phyloP scores from a whole-genome alignment of 2,797 vertebrate species.

The Coendou prehensilis region DNA sequence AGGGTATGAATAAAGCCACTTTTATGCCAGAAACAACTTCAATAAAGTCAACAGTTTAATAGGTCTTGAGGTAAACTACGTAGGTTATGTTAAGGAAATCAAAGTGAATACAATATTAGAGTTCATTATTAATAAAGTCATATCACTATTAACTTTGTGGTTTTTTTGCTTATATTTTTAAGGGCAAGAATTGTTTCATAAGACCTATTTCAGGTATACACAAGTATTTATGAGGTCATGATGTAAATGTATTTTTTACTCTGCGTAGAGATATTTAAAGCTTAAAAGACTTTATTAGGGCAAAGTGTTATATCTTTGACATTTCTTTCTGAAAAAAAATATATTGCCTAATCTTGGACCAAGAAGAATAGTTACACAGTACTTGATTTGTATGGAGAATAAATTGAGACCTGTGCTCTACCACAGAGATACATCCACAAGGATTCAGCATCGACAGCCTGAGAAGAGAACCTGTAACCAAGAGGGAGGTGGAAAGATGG shows the following conservation, averaged over 20 bases:
- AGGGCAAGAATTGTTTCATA: neutral
- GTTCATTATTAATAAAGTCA: neutral
- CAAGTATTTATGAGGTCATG: neutral
- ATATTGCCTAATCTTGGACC: neutral
- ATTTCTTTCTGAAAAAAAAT: neutral
- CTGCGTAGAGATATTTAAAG: neutral
- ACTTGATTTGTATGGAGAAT: neutral
- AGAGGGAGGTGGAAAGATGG: neutral
- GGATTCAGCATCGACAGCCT: neutral
- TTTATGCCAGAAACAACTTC: neutral
- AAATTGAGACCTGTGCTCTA: neutral
- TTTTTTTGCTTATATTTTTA: neutral
- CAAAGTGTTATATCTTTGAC: neutral
- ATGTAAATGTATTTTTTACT: constrained; percentile 30
- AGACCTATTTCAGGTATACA: neutral
- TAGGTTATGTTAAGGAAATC: constrained; percentile 23
- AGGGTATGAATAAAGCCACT: neutral
- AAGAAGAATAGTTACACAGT: neutral
- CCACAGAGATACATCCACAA: neutral
- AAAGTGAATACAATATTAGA: neutral
- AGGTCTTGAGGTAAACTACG: neutral
- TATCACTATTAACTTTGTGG: neutral
- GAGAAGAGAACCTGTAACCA: neutral
- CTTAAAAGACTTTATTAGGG: neutral
- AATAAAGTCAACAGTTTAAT: neutral